Evolutionary conservation across 2,888 invertebrate genomes (phyloP).

Genomic region (Tetragnatha montana): DNA sequence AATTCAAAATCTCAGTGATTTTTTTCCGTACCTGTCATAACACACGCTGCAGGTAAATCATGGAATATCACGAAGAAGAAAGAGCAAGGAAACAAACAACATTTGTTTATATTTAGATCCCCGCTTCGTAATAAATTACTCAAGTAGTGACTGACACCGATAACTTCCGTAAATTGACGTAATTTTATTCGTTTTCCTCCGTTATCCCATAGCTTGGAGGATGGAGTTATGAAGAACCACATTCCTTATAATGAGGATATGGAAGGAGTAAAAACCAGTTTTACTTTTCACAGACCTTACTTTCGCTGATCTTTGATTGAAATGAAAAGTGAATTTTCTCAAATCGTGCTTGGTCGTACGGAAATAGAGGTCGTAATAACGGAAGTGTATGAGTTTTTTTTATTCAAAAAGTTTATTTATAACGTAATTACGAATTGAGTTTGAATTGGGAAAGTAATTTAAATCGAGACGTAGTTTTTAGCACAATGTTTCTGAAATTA

Average conservation of each 20-base stretch:
- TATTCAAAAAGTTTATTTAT: too few species aligned
- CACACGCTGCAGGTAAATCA: too few species aligned
- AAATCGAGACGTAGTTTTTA: too few species aligned
- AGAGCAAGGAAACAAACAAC: too few species aligned
- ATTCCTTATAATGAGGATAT: slow-evolving; percentile 49
- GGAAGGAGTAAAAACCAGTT: slow-evolving; percentile 9
- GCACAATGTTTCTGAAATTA: too few species aligned
- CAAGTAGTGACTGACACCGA: slow-evolving; percentile 27
- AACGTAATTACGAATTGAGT: too few species aligned
- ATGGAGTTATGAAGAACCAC: slow-evolving; percentile 21
- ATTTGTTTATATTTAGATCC: slow-evolving; percentile 20
- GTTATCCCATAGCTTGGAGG: slow-evolving; percentile 5
- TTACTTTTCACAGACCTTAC: slow-evolving; percentile 21
- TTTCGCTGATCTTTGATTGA: slow-evolving; percentile 19
- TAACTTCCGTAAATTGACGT: slow-evolving; percentile 51
- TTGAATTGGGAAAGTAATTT: too few species aligned
- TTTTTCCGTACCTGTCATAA: too few species aligned
- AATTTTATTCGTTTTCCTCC: slow-evolving; percentile 26
- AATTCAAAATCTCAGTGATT: too few species aligned
- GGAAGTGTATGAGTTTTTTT: too few species aligned
- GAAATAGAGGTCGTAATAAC: too few species aligned
- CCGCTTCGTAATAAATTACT: slow-evolving; percentile 17
- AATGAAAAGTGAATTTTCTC: neutral
- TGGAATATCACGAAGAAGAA: neutral
- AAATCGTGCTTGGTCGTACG: neutral